phyloP scores from a whole-genome alignment of 2,113 vertebrate species.

The Dasyornis broadbenti region DNA sequence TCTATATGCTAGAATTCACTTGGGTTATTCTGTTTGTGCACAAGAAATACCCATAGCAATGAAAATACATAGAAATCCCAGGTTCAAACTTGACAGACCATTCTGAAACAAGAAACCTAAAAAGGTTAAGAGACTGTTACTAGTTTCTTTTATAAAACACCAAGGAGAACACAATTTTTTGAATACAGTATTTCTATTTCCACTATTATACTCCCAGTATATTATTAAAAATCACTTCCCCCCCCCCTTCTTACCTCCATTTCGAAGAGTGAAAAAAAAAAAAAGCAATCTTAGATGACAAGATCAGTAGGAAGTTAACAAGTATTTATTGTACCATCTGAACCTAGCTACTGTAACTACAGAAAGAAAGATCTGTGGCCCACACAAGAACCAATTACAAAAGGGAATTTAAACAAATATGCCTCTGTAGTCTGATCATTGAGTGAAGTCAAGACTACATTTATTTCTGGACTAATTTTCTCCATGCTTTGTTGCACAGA shows the following conservation, averaged over 20 bases:
- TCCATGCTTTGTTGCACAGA: background rate
- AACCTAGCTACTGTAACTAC: constrained; percentile 9
- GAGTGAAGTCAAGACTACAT: background rate
- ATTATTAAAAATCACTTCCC: background rate
- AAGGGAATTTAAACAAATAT: background rate
- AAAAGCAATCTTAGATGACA: background rate
- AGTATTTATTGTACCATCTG: background rate
- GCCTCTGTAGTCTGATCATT: background rate
- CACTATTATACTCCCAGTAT: background rate
- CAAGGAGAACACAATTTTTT: background rate
- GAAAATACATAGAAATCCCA: background rate
- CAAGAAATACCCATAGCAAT: background rate
- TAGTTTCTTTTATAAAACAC: background rate
- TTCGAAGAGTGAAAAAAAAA: background rate
- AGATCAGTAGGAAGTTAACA: background rate
- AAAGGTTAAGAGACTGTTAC: background rate
- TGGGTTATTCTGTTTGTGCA: background rate
- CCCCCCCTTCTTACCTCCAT: background rate
- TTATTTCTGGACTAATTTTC: background rate
- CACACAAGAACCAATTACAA: constrained; percentile 7
- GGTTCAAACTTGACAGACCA: background rate
- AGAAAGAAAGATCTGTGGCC: background rate
- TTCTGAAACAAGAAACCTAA: background rate
- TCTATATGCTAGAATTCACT: background rate
- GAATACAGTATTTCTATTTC: background rate